These are phyloP conservation scores for Sinhomidia bicolor DNA, from an alignment of 2,888 invertebrate species.

Conservation along the genomic window DNA sequence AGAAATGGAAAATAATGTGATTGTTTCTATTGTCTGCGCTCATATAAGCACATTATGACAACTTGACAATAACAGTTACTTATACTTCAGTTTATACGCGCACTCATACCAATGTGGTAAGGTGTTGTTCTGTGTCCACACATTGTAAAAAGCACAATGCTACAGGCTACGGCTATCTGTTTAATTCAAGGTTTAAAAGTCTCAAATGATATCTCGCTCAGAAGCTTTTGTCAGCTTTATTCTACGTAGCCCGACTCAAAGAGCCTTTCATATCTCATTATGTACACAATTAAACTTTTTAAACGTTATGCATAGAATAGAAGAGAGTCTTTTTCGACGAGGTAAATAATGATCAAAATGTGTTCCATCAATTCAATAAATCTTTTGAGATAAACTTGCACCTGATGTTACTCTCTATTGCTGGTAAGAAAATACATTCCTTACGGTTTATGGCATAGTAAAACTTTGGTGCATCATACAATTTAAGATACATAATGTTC, in stretches of 20 bases:
- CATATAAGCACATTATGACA: slow-evolving; percentile 64
- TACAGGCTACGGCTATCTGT: not conserved
- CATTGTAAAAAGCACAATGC: not conserved
- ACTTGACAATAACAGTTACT: slow-evolving; percentile 49
- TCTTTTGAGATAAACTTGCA: not conserved
- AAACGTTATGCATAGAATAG: not conserved
- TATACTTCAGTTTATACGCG: not conserved
- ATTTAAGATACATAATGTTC: too few species aligned
- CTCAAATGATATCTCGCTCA: slow-evolving; percentile 18
- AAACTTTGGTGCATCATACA: too few species aligned
- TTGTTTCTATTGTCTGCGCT: slow-evolving; percentile 68
- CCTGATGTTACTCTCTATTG: not conserved
- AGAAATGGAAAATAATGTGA: slow-evolving; percentile 54
- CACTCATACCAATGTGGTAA: not conserved
- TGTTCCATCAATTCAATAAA: slow-evolving; percentile 8
- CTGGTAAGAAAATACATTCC: not conserved
- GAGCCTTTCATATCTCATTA: slow-evolving; percentile 55
- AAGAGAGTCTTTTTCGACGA: not conserved
- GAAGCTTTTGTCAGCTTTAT: slow-evolving; percentile 8
- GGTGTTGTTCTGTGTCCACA: not conserved
- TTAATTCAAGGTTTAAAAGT: slow-evolving; percentile 60
- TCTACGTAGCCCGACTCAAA: slow-evolving; percentile 53
- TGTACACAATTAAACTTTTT: slow-evolving; percentile 65
- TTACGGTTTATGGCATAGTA: too few species aligned
- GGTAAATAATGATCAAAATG: slow-evolving; percentile 1